phyloP scores from a whole-genome alignment of 1,140 invertebrate genomes.

The Frieseomelitta varia region DNA sequence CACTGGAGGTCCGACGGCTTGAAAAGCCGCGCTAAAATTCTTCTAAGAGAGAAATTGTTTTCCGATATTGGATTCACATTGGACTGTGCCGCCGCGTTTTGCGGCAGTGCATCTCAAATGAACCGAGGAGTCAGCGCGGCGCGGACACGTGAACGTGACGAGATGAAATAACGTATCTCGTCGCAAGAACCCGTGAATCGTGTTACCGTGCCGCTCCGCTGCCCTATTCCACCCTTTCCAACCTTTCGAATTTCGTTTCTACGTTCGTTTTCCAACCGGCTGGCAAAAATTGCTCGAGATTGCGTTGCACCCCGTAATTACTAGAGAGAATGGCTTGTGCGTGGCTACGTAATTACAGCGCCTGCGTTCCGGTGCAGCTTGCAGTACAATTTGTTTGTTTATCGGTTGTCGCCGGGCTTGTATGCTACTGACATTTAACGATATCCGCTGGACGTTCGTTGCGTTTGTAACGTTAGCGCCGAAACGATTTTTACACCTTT shows the following conservation, averaged over 20 bases:
- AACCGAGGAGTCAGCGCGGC: conserved; percentile 54
- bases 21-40: conserved; percentile 74
- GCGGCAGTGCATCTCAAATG: conserved; percentile 73
- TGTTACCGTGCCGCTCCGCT: background rate
- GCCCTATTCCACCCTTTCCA: background rate
- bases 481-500: background rate
- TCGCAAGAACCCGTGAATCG: conserved; percentile 42
- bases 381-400: conserved; percentile 60
- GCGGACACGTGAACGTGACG: conserved; percentile 40
- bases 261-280: background rate
- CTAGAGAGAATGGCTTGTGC: conserved; percentile 20
- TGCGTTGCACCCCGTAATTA: conserved; percentile 57
- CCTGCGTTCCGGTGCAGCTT: conserved; percentile 32
- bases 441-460: conserved; percentile 10
- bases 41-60: conserved; percentile 78
- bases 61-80: conserved; percentile 80
- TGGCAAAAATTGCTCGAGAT: conserved; percentile 56
- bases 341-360: conserved; percentile 56
- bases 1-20: conserved; percentile 68
- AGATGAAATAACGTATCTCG: conserved; percentile 48
- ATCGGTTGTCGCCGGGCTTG: conserved; percentile 48
- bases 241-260: conserved; percentile 25
- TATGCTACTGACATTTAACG: conserved; percentile 24
- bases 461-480: background rate
- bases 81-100: conserved; percentile 67